phyloP scores from a whole-genome alignment of 2,888 invertebrate genomes.

The Megalurothrips usitatus region DNA sequence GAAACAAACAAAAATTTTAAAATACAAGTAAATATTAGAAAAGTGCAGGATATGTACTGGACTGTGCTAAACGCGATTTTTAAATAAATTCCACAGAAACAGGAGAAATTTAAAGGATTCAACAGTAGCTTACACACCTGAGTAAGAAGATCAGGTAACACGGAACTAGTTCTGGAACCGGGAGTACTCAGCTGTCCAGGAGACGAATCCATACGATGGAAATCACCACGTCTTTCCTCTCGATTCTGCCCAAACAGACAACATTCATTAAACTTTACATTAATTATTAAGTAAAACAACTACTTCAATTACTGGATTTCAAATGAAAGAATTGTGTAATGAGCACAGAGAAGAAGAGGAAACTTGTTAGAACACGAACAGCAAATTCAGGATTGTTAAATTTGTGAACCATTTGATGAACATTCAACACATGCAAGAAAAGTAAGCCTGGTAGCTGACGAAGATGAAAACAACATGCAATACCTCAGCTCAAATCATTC shows the following conservation, averaged over 20 bases:
- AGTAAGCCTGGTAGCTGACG: neutral
- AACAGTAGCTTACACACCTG: constrained; percentile 57
- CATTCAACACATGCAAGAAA: neutral
- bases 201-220: constrained; percentile 51
- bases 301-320: no score
- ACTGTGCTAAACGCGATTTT: neutral
- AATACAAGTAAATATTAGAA: no score
- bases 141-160: constrained; percentile 91
- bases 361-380: no score
- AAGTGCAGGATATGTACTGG: no score
- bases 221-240: constrained; percentile 50
- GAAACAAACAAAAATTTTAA: no score
- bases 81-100: neutral
- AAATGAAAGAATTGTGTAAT: no score
- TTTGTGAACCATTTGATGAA: neutral
- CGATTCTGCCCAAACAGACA: constrained; percentile 38
- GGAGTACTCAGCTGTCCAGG: constrained; percentile 47
- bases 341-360: no score
- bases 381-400: neutral
- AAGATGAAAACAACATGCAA: neutral
- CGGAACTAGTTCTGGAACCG: constrained; percentile 78
- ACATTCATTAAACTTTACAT: neutral
- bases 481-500: no score
- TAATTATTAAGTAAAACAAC: neutral
- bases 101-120: neutral